Conservation (phyloP, 2,888 invertebrate species). For the Amiota minor region DNA sequence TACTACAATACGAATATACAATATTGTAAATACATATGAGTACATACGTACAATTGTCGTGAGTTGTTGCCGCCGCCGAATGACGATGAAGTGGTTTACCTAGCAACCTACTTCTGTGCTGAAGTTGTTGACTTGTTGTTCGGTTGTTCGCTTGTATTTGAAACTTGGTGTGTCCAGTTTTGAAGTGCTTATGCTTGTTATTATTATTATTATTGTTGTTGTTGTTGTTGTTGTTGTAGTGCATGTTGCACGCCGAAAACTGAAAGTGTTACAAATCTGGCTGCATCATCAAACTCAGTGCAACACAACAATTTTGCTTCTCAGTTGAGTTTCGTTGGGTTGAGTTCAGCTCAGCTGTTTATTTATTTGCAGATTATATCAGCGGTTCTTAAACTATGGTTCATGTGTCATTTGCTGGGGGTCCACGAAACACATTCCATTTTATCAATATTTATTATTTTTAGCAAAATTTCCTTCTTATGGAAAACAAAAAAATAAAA, state of each 20-base stretch:
- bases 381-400: too few species aligned
- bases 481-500: too few species aligned
- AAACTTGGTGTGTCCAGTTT: constrained; percentile 13
- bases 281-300: constrained; percentile 45
- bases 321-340: constrained; percentile 40
- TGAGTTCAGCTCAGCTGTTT: constrained; percentile 18
- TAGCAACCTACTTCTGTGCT: constrained; percentile 53
- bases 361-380: not conserved
- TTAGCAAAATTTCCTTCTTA: too few species aligned
- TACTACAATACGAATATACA: too few species aligned
- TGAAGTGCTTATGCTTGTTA: constrained; percentile 6
- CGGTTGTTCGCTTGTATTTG: not conserved
- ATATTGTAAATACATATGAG: too few species aligned
- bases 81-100: constrained; percentile 47
- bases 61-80: too few species aligned
- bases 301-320: constrained; percentile 5
- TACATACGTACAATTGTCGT: too few species aligned
- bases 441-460: too few species aligned
- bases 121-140: constrained; percentile 14
- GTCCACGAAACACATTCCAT: too few species aligned
- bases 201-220: constrained; percentile 20
- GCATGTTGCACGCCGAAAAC: constrained; percentile 46
- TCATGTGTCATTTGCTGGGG: too few species aligned
- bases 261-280: constrained; percentile 62
- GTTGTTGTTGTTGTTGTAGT: constrained; percentile 30